Evolutionary conservation across 2,888 invertebrate genomes (phyloP).

Genomic region (Coleophora deauratella): DNA sequence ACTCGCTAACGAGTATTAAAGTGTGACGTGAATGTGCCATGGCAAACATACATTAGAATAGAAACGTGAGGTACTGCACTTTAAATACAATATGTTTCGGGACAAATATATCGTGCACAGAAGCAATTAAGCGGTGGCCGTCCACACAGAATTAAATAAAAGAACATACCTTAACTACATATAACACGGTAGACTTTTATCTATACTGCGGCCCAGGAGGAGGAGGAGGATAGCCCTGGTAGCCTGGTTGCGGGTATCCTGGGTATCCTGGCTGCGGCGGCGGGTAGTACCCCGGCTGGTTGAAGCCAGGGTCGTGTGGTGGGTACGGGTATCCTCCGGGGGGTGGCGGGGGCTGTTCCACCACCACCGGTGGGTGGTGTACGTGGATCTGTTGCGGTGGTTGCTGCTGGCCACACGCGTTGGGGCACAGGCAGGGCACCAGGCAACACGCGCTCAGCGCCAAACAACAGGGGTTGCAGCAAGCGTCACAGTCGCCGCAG

Average conservation of each 20-base stretch:
- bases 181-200: too few relatives aligned
- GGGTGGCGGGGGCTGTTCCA: conserved; percentile 41
- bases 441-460: conserved; percentile 60
- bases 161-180: conserved; percentile 21
- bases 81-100: too few relatives aligned
- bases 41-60: too few relatives aligned
- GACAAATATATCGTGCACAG: too few relatives aligned
- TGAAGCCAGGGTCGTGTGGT: too few relatives aligned
- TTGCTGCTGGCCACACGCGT: conserved; percentile 57
- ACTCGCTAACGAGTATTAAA: too few relatives aligned
- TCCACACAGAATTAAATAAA: conserved; percentile 23
- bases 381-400: conserved; percentile 48
- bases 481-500: conserved; percentile 55
- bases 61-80: too few relatives aligned
- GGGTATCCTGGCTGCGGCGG: conserved; percentile 29
- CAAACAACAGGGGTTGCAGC: conserved; percentile 61
- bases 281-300: too few relatives aligned
- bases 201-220: too few relatives aligned
- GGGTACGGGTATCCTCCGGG: conserved; percentile 33
- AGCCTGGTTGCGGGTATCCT: conserved; percentile 16
- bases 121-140: conserved; percentile 26
- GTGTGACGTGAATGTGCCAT: too few relatives aligned
- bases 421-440: conserved; percentile 59
- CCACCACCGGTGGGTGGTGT: conserved; percentile 45
- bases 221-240: too few relatives aligned